Evolutionary conservation across 2,113 vertebrate species (phyloP).

Genomic region (mouse (Mus musculus)): DNA sequence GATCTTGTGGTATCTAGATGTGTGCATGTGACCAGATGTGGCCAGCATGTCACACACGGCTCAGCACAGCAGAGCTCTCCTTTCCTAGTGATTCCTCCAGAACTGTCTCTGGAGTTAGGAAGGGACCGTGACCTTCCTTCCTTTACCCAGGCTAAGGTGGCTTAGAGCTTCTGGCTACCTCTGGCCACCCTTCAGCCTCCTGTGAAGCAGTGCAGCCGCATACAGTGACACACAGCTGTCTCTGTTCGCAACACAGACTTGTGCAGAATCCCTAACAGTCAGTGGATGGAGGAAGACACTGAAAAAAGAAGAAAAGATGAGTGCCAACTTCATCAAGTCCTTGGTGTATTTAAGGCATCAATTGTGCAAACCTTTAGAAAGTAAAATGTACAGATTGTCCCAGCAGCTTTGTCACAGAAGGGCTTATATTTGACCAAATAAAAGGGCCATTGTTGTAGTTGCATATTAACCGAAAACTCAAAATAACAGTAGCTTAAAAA

Average conservation of each 20-base stretch:
- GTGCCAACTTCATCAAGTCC: not conserved
- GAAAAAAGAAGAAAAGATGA: not conserved
- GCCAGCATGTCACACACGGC: accelerated
- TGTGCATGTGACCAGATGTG: accelerated
- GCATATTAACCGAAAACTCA: not conserved
- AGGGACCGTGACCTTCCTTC: not conserved
- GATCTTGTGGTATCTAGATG: not conserved
- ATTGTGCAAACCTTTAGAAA: not conserved
- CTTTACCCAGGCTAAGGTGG: too few species aligned
- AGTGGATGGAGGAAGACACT: not conserved
- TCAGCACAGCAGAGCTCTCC: not conserved
- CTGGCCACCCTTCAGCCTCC: not conserved
- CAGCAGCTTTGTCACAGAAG: not conserved
- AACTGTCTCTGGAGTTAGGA: not conserved
- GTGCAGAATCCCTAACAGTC: not conserved
- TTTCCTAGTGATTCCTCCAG: not conserved
- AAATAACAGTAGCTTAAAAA: not conserved
- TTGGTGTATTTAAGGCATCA: not conserved
- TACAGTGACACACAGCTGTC: accelerated
- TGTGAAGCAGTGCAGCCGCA: not conserved
- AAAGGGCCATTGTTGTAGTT: not conserved
- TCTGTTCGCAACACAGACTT: not conserved
- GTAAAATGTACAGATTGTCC: not conserved
- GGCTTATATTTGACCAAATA: not conserved
- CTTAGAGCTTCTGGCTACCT: not conserved